These are phyloP conservation scores for Cisticola juncidis DNA, from an alignment of 2,113 vertebrate genomes.

Conservation along the genomic window DNA sequence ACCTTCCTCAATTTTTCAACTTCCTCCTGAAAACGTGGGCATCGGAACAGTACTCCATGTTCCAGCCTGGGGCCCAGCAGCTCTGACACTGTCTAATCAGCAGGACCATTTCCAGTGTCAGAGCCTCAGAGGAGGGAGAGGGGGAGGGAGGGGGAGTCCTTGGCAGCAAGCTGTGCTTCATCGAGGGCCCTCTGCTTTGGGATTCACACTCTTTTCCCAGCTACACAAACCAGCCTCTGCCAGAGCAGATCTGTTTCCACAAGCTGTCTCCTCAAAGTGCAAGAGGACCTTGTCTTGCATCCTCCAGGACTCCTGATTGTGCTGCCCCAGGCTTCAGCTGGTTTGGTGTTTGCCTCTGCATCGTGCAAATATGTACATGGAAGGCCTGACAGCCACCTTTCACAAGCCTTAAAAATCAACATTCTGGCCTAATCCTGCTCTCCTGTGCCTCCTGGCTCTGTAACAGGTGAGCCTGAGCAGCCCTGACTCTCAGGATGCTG, in stretches of 20 bases:
- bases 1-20: constrained; percentile 57
- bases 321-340: not conserved
- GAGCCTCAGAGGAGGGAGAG: not conserved
- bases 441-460: not conserved
- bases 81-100: constrained; percentile 42
- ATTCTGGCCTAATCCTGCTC: not conserved
- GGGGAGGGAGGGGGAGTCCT: constrained; percentile 32
- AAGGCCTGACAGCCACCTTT: not conserved
- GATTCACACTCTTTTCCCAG: not conserved
- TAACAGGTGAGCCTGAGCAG: not conserved
- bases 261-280: not conserved
- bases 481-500: rapidly evolving
- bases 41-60: constrained; percentile 37
- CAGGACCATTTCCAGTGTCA: constrained; percentile 46
- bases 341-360: not conserved
- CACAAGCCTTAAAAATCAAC: not conserved
- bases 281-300: not conserved
- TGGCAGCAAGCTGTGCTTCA: not conserved
- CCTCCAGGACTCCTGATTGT: not conserved
- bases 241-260: constrained; percentile 12
- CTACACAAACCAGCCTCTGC: not conserved
- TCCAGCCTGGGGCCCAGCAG: not conserved
- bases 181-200: not conserved
- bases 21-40: constrained; percentile 62
- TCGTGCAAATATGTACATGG: rapidly evolving